Base-by-base conservation (phyloP, 1,140 invertebrate species). In the Amyelois transitella region DNA sequence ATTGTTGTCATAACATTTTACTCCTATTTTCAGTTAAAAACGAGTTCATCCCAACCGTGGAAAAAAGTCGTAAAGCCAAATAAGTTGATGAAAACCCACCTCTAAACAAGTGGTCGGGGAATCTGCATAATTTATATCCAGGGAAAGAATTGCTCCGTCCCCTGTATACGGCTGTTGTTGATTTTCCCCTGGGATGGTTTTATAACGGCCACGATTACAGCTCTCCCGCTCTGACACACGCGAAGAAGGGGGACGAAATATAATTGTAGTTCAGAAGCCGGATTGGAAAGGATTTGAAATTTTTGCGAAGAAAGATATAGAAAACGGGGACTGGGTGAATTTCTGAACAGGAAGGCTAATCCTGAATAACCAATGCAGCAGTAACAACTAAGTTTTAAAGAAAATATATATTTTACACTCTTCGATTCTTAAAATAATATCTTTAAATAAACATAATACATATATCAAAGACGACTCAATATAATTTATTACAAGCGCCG, bases 91-190 rank as follows among this genome's bases (percentile, higher is more conserved):
- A 81, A 77, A 53, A 77, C 69, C 68, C 68, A 61, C 65, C 55
- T 58, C 62, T 62, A 72, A 77, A 77, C 64, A 77, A 69, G 64
- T 71, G 64, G 64, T 64, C 43, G 60, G 58, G 62, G 65, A 59
- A 63, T 69, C 48, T 72, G 70, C 67, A 82, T 77, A 80, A 80
- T 80, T 77, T 77, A 28, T 5, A 77, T 71, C 63, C 64, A 62
- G 43, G 53, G 53, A 74, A 76, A 72, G 68, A 77, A 75, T 72
- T 63, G 48, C 19, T 44, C 58, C 49, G 28, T 43, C 43, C 72
- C 63, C 64, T 72, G 66, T 74, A 70, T 75, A 68, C 63, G 64
- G 47, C 66, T 60, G 61, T 70, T 77, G 75, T 78, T 76, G 71
- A 76, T 76, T 72, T 77, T 72, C 65, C 65, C 56, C 58, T 63